phyloP scores from a whole-genome alignment of 2,113 vertebrate species.

The Lathamus discolor region DNA sequence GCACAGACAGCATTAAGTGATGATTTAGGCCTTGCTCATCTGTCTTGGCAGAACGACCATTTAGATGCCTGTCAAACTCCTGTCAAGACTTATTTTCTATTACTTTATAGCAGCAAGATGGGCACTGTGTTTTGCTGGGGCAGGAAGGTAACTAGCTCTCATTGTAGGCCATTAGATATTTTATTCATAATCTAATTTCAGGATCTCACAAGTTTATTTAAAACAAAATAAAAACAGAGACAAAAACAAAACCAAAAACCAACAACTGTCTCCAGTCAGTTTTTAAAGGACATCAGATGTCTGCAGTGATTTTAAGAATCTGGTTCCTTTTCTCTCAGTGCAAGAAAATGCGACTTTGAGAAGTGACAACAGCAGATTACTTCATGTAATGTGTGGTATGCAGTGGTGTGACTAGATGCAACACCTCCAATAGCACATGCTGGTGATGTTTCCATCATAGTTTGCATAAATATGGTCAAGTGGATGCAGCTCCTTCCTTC shows the following conservation, averaged over 20 bases:
- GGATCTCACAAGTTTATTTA: neutral
- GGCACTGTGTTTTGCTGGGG: neutral
- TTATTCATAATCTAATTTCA: neutral
- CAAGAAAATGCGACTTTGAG: neutral
- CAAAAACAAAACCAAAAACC: neutral
- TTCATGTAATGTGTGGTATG: neutral
- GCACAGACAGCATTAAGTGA: neutral
- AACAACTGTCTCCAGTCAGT: neutral
- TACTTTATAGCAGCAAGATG: neutral
- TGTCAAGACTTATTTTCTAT: neutral
- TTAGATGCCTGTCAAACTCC: neutral
- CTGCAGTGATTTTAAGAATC: neutral
- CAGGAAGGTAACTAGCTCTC: neutral
- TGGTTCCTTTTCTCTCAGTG: neutral
- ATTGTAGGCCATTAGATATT: neutral
- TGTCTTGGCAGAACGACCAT: neutral
- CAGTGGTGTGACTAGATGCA: neutral
- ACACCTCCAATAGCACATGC: neutral
- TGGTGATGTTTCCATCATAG: neutral
- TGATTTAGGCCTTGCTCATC: neutral
- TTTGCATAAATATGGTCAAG: neutral
- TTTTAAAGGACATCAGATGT: neutral
- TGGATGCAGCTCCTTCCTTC: neutral
- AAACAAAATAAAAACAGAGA: neutral
- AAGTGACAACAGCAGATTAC: neutral